Conservation (phyloP, 2,797 vertebrate species). For the Fistularia tabacaria region DNA sequence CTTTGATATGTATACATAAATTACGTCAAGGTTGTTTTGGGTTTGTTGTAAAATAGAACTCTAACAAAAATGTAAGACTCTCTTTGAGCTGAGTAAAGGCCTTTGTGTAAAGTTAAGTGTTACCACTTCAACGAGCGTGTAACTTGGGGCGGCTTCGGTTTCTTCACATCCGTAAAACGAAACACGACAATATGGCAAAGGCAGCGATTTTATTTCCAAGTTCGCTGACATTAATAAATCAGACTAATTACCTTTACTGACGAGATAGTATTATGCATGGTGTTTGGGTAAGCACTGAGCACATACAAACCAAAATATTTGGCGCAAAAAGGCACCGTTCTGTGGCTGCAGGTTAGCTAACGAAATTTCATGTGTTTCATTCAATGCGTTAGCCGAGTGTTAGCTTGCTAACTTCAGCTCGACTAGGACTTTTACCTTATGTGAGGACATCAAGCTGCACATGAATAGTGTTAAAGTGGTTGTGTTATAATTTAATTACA, state of each 20-base stretch:
- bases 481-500: neutral
- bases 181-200: conserved; percentile 28
- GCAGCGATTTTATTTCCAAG: neutral
- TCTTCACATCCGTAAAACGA: conserved; percentile 5
- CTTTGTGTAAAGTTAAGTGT: too few species aligned
- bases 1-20: too few species aligned
- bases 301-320: neutral
- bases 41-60: too few species aligned
- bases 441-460: neutral
- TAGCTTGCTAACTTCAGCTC: conserved; percentile 46
- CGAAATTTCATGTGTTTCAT: conserved; percentile 49
- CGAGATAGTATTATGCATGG: too few species aligned
- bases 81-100: too few species aligned
- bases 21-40: too few species aligned
- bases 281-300: too few species aligned
- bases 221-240: neutral
- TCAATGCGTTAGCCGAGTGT: conserved; percentile 56
- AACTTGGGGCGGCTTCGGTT: too few species aligned
- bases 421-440: neutral
- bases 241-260: too few species aligned
- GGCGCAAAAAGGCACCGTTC: neutral
- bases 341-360: conserved; percentile 3
- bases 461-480: neutral
- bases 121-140: too few species aligned
- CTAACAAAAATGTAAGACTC: too few species aligned